Base-by-base conservation (phyloP, 2,113 vertebrate species). In the Dasyprocta punctata region DNA sequence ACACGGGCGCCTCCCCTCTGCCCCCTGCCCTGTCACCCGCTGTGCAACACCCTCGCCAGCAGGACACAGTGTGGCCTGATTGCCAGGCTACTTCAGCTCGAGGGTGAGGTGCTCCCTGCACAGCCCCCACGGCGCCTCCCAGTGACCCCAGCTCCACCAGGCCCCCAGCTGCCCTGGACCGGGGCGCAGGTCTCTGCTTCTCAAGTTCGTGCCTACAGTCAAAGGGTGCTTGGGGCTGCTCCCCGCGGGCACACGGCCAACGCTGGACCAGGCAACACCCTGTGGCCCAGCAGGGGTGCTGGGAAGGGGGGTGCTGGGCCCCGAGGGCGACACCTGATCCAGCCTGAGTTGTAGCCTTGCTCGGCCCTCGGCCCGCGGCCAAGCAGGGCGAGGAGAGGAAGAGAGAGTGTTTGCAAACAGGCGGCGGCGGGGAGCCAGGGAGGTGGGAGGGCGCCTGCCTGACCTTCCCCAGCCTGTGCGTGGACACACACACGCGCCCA, bases 351-450 rank as follows among this genome's bases (percentile, higher is more conserved):
- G 96, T 90, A 90, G 90, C 92, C 75, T 83, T 22, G 52, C 22
- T 80, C 6, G 80, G n/a, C n/a, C n/a, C n/a, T n/a, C n/a, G 98
- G 98, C 97, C 8, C 22, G 26, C 1, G 1, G 97, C 98, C 98
- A 95, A 93, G 78, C 87, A 85, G 75, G 85, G 92, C 65, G 38
- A 36, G 0, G 75, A 96, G 92, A 97, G 97, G 98, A 98, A 97
- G 97, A 97, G 58, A 71, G 92, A 92, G 98, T 97, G 98, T 98
- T 96, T 96, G 94, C 84, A 93, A 81, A 86, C 92, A 94, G 49
- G 84, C 0, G 0, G 89, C 87, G 33, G 96, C 97, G 93, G 95
- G 63, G 95, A 96, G 91, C 92, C 8, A 0, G 41, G 90, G 11
- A 6, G 65, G 12, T 20, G 28, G 83, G 33, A 85, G 86, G 11